Evolutionary conservation across 2,888 invertebrate genomes (phyloP), one percentile per base, ranked within the genome.

Genomic region (Hirtodrosophila duncani): DNA sequence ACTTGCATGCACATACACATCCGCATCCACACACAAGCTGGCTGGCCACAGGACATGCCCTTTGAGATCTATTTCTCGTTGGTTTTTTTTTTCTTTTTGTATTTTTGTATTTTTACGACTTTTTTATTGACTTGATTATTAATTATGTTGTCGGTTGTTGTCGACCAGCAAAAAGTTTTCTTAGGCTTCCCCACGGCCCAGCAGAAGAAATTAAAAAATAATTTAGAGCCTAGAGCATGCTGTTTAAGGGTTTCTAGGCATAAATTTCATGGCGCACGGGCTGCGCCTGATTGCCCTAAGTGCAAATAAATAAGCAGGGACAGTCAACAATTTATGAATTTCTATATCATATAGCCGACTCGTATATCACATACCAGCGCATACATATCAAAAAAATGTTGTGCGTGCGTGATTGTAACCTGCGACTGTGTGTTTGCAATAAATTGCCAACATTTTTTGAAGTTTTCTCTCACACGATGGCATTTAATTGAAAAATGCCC

Each of bases 91-190:
- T 53, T 56, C 23, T 34, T 37, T 34, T 31, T 55, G 10, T 55
- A 56, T 27, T 31, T 37, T 42, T 42, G n/a, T n/a, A n/a, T 72
- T 75, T 81, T 80, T 82, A 80, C 74, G 68, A 63, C 78, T 63
- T 67, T 80, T 80, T 80, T 80, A 80, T 80, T 81, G 82, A 80
- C 74, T 80, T 78, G 80, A 80, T 80, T 82, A 80, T 80, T 78
- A 81, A 80, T 80, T 78, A 81, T 71, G 80, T 82, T 78, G 78
- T 61, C 67, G 56, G 70, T 80, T 77, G 72, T 80, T 77, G 61
- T 67, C 64, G 58, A 45, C 44, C 53, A 52, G 39, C 23, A 24
- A 21, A 63, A 75, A 68, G 62, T 77, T 74, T 77, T 63, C 63
- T 61, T 62, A 48, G 68, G 52, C 55, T 74, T 77, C 61, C 63